Evolutionary conservation across 2,113 vertebrate genomes (phyloP).

Genomic region (Ibidorhyncha struthersii): DNA sequence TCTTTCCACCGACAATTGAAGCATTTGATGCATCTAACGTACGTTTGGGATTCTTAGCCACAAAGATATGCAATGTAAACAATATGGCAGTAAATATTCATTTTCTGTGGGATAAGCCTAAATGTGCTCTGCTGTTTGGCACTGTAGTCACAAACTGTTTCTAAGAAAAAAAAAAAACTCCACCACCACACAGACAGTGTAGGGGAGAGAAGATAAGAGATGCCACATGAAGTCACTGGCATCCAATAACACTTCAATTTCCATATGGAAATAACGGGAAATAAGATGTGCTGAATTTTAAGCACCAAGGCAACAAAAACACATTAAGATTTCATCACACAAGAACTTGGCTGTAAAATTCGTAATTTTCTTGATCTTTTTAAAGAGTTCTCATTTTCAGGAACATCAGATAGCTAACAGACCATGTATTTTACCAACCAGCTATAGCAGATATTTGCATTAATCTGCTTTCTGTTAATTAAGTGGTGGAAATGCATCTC

Average conservation of each 20-base stretch:
- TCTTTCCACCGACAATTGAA: background rate
- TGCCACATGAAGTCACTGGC: conserved; percentile 29
- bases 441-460: conserved; percentile 44
- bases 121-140: conserved; percentile 32
- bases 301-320: conserved; percentile 62
- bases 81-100: conserved; percentile 22
- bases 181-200: background rate
- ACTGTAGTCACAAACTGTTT: background rate
- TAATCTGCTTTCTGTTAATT: conserved; percentile 50
- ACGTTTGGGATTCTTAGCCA: background rate
- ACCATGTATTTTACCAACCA: conserved; percentile 47
- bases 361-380: conserved; percentile 51
- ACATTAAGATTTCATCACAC: conserved; percentile 53
- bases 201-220: conserved; percentile 4
- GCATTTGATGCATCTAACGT: background rate
- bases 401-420: conserved; percentile 59
- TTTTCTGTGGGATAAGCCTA: conserved; percentile 47
- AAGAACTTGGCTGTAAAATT: conserved; percentile 55
- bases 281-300: conserved; percentile 38
- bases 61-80: background rate
- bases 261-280: conserved; percentile 47
- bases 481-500: conserved; percentile 11
- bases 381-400: conserved; percentile 53
- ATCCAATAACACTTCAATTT: conserved; percentile 37
- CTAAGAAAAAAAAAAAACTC: background rate